phyloP scores from a whole-genome alignment of 37 sponge, comb jelly and placozoan genomes.

The Lycopodina hypogea region DNA sequence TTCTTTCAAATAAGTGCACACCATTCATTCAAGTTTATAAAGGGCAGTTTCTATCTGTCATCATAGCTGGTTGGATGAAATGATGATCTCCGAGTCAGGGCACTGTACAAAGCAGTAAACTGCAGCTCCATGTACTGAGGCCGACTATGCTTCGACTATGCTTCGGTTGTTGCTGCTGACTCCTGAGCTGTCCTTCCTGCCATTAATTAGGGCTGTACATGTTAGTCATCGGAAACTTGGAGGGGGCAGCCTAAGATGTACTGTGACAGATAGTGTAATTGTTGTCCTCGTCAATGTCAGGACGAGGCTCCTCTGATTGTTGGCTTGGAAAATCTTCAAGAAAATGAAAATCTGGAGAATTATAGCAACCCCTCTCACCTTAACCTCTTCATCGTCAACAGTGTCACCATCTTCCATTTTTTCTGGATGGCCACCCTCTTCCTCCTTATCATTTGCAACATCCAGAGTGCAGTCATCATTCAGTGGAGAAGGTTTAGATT shows the following conservation, averaged over 20 bases:
- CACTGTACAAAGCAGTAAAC: too few species aligned
- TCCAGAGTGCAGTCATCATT: neutral
- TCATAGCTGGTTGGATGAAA: neutral
- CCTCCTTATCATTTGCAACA: neutral
- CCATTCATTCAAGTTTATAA: too few species aligned
- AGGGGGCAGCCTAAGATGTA: conserved; percentile 19
- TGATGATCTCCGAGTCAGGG: neutral
- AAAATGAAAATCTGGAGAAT: neutral
- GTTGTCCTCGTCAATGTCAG: conserved; percentile 4
- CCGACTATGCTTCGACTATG: neutral
- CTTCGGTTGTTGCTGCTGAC: conserved; percentile 9
- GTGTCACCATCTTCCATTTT: neutral
- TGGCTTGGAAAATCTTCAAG: neutral
- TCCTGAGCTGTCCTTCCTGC: neutral
- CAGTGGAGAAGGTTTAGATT: neutral
- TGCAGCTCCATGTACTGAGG: neutral
- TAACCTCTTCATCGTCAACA: neutral
- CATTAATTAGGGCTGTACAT: conserved; percentile 28
- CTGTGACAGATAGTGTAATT: conserved; percentile 69
- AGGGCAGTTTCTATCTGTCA: too few species aligned
- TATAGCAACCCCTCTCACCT: neutral
- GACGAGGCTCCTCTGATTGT: neutral
- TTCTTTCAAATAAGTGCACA: too few species aligned
- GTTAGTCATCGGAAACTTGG: neutral
- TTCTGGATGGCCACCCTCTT: neutral